phyloP scores from a whole-genome alignment of 2,888 invertebrate species.

The Zaprionus bogoriensis region DNA sequence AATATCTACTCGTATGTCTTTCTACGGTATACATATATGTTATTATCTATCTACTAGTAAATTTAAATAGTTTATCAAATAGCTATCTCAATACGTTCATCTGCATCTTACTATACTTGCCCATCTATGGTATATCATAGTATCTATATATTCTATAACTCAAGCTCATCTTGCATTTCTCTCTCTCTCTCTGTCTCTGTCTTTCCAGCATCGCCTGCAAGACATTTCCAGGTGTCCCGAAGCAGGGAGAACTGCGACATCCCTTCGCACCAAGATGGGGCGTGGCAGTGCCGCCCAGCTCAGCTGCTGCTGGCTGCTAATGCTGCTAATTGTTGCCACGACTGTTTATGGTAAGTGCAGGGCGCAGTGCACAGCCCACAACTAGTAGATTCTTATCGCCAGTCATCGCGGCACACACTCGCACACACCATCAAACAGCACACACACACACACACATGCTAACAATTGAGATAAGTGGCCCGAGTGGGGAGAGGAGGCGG shows the following conservation, averaged over 20 bases:
- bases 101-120: no score
- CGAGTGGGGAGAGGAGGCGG: slow-evolving; percentile 15
- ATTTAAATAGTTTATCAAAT: no score
- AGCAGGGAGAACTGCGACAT: not conserved
- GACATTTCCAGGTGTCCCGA: no score
- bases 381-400: slow-evolving; percentile 29
- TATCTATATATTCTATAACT: no score
- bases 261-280: slow-evolving; percentile 32
- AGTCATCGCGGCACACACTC: no score
- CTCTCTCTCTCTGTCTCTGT: not conserved
- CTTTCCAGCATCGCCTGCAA: not conserved
- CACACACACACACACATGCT: slow-evolving; percentile 8
- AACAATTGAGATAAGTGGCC: slow-evolving; percentile 58
- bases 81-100: no score
- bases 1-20: no score
- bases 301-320: slow-evolving; percentile 60
- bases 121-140: no score
- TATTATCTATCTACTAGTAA: no score
- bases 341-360: slow-evolving; percentile 70
- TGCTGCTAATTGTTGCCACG: slow-evolving; percentile 70
- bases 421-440: slow-evolving; percentile 24
- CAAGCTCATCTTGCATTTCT: no score
- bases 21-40: no score
- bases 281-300: slow-evolving; percentile 28
- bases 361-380: not conserved